A percentile compares a stretch with the other conserved stretches of the same genome.
These are phyloP conservation scores for Monopterus albus DNA, from an alignment of 2,113 vertebrate genomes.

Conservation along the genomic window DNA sequence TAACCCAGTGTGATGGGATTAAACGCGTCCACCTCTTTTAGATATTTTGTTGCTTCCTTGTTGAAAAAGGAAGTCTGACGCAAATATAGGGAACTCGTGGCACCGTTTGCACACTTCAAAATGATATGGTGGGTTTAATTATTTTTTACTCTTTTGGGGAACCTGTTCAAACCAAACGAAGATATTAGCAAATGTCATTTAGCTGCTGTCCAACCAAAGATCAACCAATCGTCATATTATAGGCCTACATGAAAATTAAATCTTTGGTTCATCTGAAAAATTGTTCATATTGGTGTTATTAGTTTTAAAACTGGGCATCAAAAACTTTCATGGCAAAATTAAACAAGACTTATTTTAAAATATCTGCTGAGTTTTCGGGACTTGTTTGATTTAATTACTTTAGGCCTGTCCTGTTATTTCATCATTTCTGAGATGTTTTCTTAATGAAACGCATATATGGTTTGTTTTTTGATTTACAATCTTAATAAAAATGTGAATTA, in stretches of 20 bases:
- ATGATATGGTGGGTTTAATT: neutral
- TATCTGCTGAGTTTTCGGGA: too few species aligned
- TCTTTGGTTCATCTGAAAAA: too few species aligned
- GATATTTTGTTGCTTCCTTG: neutral
- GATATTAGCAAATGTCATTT: neutral
- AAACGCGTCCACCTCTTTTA: neutral
- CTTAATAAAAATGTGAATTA: too few species aligned
- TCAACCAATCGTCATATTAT: neutral
- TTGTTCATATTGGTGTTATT: too few species aligned
- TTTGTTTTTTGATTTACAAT: too few species aligned
- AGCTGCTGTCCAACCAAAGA: neutral
- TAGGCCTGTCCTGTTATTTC: neutral
- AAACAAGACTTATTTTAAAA: too few species aligned
- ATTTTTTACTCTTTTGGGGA: neutral
- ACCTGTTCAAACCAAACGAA: neutral
- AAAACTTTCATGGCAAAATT: too few species aligned
- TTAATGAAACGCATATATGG: too few species aligned
- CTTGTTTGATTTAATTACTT: neutral
- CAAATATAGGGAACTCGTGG: neutral
- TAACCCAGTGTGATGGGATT: neutral
- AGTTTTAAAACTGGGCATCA: too few species aligned
- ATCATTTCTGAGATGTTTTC: neutral
- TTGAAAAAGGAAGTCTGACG: neutral
- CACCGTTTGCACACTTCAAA: neutral
- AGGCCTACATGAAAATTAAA: neutral